A percentile compares a stretch with the other conserved stretches of the same genome.
Conservation (phyloP, 2,797 vertebrate species). For the Eulemur coronatus region DNA sequence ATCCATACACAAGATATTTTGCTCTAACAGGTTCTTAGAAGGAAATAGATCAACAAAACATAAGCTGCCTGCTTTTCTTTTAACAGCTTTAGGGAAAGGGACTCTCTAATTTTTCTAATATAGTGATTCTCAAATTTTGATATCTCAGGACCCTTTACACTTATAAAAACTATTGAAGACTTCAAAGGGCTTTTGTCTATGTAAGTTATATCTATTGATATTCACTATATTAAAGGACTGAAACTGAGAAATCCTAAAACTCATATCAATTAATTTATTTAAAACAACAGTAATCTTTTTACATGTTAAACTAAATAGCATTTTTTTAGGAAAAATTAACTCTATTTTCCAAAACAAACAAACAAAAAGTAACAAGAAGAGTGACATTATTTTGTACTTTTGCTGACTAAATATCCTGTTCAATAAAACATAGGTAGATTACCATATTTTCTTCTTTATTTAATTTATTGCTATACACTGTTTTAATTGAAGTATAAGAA, state of each 20-base stretch:
- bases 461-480: not conserved
- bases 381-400: not conserved
- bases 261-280: not conserved
- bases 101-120: not conserved
- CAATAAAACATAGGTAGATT: not conserved
- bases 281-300: not conserved
- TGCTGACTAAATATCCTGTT: not conserved
- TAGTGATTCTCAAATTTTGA: not conserved
- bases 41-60: not conserved
- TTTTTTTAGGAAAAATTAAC: not conserved
- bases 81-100: not conserved
- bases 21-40: not conserved
- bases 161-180: not conserved
- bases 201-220: not conserved
- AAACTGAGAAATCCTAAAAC: not conserved
- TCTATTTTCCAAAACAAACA: not conserved
- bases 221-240: not conserved
- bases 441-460: not conserved
- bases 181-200: not conserved
- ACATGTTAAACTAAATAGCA: not conserved
- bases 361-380: not conserved
- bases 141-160: not conserved
- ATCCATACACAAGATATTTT: not conserved
- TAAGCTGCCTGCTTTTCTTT: not conserved
- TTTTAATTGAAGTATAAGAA: not conserved